A percentile compares a stretch with the other conserved stretches of the same genome.
Evolutionary conservation across 2,888 invertebrate genomes (phyloP).

Genomic region (Cheilosia pagana): DNA sequence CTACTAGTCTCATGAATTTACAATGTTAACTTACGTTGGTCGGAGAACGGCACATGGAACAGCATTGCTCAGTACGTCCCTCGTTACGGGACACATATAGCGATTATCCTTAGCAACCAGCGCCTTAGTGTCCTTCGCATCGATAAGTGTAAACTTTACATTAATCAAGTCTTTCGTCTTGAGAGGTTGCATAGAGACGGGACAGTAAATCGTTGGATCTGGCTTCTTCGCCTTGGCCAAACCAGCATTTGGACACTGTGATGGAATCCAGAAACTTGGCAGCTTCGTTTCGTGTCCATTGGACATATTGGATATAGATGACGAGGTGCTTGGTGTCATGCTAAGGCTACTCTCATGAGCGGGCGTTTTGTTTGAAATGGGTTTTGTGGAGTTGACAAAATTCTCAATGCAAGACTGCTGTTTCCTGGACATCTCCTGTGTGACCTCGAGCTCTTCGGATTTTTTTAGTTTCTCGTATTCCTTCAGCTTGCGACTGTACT

Average conservation of each 20-base stretch:
- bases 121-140: constrained; percentile 93
- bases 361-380: constrained; percentile 78
- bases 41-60: constrained; percentile 96
- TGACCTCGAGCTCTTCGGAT: constrained; percentile 88
- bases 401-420: constrained; percentile 89
- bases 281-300: constrained; percentile 91
- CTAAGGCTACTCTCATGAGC: constrained; percentile 24
- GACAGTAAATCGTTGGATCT: constrained; percentile 87
- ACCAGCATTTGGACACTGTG: constrained; percentile 94
- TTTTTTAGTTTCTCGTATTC: constrained; percentile 95
- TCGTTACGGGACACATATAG: constrained; percentile 99
- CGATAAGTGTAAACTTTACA: constrained; percentile 95
- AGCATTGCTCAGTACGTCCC: constrained; percentile 97
- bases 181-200: constrained; percentile 92
- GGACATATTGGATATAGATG: constrained; percentile 91
- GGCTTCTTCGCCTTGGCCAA: constrained; percentile 89
- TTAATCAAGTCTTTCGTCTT: constrained; percentile 96
- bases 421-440: constrained; percentile 84
- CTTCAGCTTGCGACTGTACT: constrained; percentile 94
- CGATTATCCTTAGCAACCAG: constrained; percentile 94
- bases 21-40: constrained; percentile 88
- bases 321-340: constrained; percentile 76
- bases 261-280: constrained; percentile 99
- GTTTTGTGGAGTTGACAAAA: constrained; percentile 92
- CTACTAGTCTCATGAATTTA: neutral